These are phyloP conservation scores for Lophotis ruficrista DNA, from an alignment of 2,113 vertebrate genomes.

Conservation along the genomic window DNA sequence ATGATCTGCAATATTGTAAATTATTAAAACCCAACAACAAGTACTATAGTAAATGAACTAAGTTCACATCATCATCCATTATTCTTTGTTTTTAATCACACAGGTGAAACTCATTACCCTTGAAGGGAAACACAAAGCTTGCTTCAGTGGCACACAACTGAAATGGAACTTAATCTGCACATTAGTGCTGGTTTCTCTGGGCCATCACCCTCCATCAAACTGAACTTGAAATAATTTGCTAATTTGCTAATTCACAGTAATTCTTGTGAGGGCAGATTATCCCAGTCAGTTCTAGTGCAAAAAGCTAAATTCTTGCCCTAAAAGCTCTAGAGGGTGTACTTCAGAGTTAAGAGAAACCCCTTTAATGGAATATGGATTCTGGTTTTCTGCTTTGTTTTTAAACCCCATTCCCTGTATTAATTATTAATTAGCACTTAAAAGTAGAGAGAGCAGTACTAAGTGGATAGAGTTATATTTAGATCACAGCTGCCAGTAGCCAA, in stretches of 20 bases:
- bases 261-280: not conserved
- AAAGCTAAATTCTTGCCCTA: not conserved
- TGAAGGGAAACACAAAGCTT: constrained; percentile 31
- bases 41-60: constrained; percentile 1
- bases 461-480: constrained; percentile 54
- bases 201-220: not conserved
- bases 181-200: not conserved
- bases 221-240: not conserved
- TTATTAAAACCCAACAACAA: constrained; percentile 53
- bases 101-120: constrained; percentile 4
- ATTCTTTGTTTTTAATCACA: constrained; percentile 60
- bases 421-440: constrained; percentile 50
- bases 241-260: not conserved
- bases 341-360: not conserved
- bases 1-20: constrained; percentile 19
- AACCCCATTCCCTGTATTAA: not conserved
- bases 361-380: constrained; percentile 17
- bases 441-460: not conserved
- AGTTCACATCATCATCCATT: constrained; percentile 32
- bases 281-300: not conserved
- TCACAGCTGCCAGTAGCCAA: constrained; percentile 45
- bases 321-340: not conserved
- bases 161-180: constrained; percentile 2
- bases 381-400: constrained; percentile 15
- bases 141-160: not conserved